Conservation (phyloP, 2,113 vertebrate species). For the Porphyrio hochstetteri region DNA sequence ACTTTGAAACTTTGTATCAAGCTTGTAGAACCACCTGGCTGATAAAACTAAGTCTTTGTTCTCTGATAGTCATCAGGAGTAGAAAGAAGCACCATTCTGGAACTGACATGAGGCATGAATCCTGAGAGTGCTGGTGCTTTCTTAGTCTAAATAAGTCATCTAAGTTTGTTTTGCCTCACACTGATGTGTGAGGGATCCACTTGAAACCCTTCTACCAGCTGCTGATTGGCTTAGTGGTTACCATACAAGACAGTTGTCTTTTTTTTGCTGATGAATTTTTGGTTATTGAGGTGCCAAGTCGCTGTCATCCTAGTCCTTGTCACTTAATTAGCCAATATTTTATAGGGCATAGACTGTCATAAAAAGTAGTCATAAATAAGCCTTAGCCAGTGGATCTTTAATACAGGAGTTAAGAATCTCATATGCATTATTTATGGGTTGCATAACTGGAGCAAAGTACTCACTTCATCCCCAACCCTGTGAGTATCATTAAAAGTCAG, state of each 20-base stretch:
- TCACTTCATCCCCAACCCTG: background rate
- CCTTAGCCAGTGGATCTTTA: background rate
- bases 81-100: background rate
- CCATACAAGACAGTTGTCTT: constrained; percentile 1
- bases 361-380: background rate
- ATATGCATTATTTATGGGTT: background rate
- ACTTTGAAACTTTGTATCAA: background rate
- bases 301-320: constrained; percentile 23
- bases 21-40: too few species aligned
- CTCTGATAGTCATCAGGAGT: background rate
- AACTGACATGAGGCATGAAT: background rate
- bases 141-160: background rate
- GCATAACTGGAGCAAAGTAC: background rate
- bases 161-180: background rate
- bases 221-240: background rate
- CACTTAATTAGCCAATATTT: constrained; percentile 46
- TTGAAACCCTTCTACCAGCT: background rate
- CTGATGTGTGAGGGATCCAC: background rate
- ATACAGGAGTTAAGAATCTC: background rate
- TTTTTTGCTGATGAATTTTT: background rate
- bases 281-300: background rate
- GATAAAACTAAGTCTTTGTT: background rate
- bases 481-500: background rate
- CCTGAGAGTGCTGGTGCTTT: background rate
- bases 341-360: background rate